Base-by-base conservation (phyloP, 2,888 invertebrate genomes). In the Cephus nigrinus region DNA sequence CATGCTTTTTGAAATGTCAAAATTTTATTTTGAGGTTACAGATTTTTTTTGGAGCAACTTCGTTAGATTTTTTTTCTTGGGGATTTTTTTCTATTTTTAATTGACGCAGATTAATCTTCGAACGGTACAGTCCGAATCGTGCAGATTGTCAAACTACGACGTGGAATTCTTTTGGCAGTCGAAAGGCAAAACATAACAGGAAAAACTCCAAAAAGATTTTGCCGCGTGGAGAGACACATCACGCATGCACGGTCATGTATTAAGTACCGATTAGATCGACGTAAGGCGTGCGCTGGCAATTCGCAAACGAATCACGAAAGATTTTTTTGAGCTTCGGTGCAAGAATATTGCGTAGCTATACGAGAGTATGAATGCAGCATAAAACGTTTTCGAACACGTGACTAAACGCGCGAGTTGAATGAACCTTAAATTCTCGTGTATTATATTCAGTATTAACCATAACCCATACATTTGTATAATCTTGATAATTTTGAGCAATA, bases 251-350 rank as follows among this genome's bases (percentile, higher is more conserved):
- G 78, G 81, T 84, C 85, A 84, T 85, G 86, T 85, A 86, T 73
- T 40, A 77, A 81, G 76, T 75, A 81, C 77, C 84, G 87, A 87
- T 88, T 86, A 87, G 85, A 87, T 81, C 84, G 84, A 84, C 85
- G 85, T 84, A 83, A 84, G 84, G 84, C 86, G 84, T 84, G 84
- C 82, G 77, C 80, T 79, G 76, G 81, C 79, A 79, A 74, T 81
- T 80, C 77, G 82, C 80, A 84, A 82, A 82, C 82, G 79, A 77
- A 76, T 76, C 75, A 78, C 76, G 73, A 76, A 75, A 76, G 69
- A 34, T 31, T 36, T 69, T 69, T 31, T 34, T 33, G 69, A 72
- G 36, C 69, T 68, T 74, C 68, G 31, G 71, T 74, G 35, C 73
- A 68, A 55, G 23, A 55, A 55, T 23, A 23, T 55, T 23, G 23